These are phyloP conservation scores for Etheostoma cragini DNA, from an alignment of 2,113 vertebrate species.

Conservation along the genomic window DNA sequence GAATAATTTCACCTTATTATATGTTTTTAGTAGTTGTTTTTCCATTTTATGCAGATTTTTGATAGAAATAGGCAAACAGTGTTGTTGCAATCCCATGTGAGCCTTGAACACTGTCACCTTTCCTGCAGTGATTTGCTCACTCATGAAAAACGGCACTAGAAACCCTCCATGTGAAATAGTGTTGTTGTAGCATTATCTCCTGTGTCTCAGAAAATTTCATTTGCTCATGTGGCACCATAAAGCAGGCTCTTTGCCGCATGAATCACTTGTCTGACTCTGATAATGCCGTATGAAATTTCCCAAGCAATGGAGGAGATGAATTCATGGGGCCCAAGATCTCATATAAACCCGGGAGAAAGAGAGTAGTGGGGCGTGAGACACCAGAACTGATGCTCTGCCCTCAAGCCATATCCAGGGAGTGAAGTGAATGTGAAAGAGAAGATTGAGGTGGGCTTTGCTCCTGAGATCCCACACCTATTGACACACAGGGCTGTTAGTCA, in stretches of 20 bases:
- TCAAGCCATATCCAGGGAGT: constrained; percentile 40
- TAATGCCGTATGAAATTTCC: constrained; percentile 54
- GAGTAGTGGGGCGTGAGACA: constrained; percentile 57
- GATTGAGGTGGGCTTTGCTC: constrained; percentile 44
- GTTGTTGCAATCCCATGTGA: constrained; percentile 3
- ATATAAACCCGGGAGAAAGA: constrained; percentile 46
- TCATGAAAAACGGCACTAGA: constrained; percentile 13
- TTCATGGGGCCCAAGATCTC: constrained; percentile 43
- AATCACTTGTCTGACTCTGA: constrained; percentile 47
- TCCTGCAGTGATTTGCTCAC: constrained; percentile 5
- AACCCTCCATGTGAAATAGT: background rate
- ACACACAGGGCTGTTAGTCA: constrained; percentile 22
- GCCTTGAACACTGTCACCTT: constrained; percentile 12
- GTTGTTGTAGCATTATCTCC: constrained; percentile 28
- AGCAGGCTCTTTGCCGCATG: constrained; percentile 44
- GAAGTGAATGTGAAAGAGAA: constrained; percentile 63
- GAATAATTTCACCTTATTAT: constrained; percentile 38
- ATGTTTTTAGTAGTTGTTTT: constrained; percentile 18
- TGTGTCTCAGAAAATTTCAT: constrained; percentile 30
- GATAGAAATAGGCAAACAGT: constrained; percentile 14
- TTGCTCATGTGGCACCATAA: constrained; percentile 40
- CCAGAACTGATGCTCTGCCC: constrained; percentile 58
- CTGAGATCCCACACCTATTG: constrained; percentile 28
- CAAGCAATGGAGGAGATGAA: constrained; percentile 54
- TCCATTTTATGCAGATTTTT: constrained; percentile 10